Evolutionary conservation across 2,888 invertebrate genomes (phyloP), one percentile per base, ranked within the genome.

Genomic region (Panopea generosa): DNA sequence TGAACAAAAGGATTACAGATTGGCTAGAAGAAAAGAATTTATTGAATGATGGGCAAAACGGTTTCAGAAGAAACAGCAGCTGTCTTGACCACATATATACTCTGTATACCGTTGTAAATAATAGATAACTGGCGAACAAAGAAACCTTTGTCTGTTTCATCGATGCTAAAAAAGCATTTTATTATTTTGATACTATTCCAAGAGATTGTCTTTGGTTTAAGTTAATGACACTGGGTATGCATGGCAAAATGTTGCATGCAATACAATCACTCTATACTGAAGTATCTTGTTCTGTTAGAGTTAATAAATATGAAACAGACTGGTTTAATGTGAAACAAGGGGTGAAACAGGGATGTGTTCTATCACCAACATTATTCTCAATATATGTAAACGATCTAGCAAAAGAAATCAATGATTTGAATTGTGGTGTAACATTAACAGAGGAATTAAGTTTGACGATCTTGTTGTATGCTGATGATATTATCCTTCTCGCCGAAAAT

Each of bases 391-490:
- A 77, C 49, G 68, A 77, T 29, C 49, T 73, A 27, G 53, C 63
- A 14, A 7, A 45, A 7, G 49, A 55, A 6, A 33, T 77, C 2
- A 60, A 73, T 14, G 11, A 26, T 45, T 29, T 59, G 4, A 24
- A 43, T 16, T 38, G 40, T 26, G 65, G 69, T 18, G 43, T 73
- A 14, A n/a, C 24, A 20, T 29, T 77, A 11, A 7, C 33, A 16
- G 63, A 67, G 9, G 38, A 52, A 2, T 9, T 7, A 4, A 38
- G 14, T 1, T 14, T 70, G 18, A 33, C 22, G 20, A 55, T 61
- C 18, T 16, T 73, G 9, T 33, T 69, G 2, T 77, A 73, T 38
- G 73, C 69, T 3, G 77, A 73, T 33, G 73, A 73, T 52, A 73
- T 77, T 65, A 60, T 57, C 2, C 38, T 76, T 18, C 26, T 76